These are phyloP conservation scores for Dipus sagitta DNA, from an alignment of 2,797 vertebrate species.

Conservation along the genomic window DNA sequence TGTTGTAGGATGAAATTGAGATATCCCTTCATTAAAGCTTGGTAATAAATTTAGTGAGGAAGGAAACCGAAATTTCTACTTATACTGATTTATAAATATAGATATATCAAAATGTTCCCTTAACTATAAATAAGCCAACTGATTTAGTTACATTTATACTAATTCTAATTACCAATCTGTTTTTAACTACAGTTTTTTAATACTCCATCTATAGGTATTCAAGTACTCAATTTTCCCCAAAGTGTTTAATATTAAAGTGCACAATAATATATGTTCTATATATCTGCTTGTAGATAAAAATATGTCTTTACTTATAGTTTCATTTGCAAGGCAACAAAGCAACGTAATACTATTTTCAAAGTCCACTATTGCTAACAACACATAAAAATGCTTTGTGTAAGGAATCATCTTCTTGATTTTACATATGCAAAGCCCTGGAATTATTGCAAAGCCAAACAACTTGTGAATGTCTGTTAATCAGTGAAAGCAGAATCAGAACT, in stretches of 20 bases:
- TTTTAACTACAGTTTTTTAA: not conserved
- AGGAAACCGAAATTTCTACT: not conserved
- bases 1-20: not conserved
- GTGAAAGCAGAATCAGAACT: not conserved
- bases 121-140: not conserved
- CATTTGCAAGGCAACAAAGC: not conserved
- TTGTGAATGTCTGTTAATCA: not conserved
- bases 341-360: not conserved
- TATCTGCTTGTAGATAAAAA: not conserved
- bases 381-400: not conserved
- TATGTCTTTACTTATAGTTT: not conserved
- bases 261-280: not conserved
- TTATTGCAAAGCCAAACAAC: not conserved
- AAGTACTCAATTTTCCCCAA: not conserved
- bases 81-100: not conserved
- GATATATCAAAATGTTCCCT: not conserved
- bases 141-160: not conserved
- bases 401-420: not conserved
- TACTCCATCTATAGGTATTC: not conserved
- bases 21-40: not conserved
- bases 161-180: not conserved
- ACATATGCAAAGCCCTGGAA: not conserved
- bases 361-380: not conserved
- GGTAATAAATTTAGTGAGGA: not conserved
- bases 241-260: not conserved